These are phyloP conservation scores for Drosophila jambulina DNA, from an alignment of 1,140 invertebrate genomes.

Conservation along the genomic window DNA sequence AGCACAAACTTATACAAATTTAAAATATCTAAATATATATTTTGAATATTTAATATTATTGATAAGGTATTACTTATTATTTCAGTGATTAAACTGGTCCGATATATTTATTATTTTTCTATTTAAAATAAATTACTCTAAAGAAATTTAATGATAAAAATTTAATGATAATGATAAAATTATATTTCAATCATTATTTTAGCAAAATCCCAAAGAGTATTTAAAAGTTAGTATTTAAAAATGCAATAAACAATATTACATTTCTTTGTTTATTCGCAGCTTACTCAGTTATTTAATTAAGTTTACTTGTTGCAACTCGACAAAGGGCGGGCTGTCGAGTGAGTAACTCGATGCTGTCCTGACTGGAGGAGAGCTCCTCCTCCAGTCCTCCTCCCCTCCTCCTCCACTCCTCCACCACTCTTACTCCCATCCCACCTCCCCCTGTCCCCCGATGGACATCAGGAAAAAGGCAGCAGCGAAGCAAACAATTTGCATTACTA, in stretches of 20 bases:
- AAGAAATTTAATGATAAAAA: too few relatives aligned
- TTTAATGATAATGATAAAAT: too few relatives aligned
- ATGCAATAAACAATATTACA: conserved; percentile 7
- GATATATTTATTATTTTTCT: too few relatives aligned
- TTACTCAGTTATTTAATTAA: conserved; percentile 60
- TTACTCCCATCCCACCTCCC: neutral
- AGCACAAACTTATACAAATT: too few relatives aligned
- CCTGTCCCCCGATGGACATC: neutral
- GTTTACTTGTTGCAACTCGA: conserved; percentile 50
- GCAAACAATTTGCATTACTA: conserved; percentile 70
- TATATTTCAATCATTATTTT: too few relatives aligned
- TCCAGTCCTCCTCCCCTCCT: neutral
- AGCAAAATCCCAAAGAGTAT: conserved; percentile 6
- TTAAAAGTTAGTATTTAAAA: neutral
- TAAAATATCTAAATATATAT: too few relatives aligned
- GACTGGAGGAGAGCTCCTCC: conserved; percentile 5
- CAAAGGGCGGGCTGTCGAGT: conserved; percentile 31
- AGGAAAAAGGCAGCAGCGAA: conserved; percentile 25
- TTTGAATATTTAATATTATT: too few relatives aligned
- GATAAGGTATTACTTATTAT: too few relatives aligned
- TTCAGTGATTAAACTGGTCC: too few relatives aligned
- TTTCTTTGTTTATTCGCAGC: conserved; percentile 42
- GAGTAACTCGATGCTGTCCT: conserved; percentile 25
- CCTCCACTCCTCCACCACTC: neutral
- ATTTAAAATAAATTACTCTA: too few relatives aligned